Base-by-base conservation (phyloP, 1,140 invertebrate species). In the Ephestia elutella region DNA sequence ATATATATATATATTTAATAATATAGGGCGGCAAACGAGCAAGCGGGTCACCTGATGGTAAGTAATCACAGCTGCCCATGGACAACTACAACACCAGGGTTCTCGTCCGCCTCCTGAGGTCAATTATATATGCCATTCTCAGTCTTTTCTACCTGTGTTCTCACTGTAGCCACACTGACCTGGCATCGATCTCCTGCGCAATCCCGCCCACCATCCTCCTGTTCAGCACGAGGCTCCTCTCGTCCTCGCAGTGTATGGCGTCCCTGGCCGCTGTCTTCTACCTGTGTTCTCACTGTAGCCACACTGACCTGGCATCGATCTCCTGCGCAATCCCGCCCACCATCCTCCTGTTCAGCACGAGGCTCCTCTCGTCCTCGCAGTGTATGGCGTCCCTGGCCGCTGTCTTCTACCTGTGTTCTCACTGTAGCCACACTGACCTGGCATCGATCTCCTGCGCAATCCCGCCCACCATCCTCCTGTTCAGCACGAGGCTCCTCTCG, bases 231-330 rank as follows among this genome's bases (percentile, higher is more conserved):
- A 99, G 89, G 44, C 93, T 95, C 19, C 95, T 90, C 73, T 99
- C 97, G 71, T 99, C 97, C 71, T 98, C 96, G 25, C 94, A 93
- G 50, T 95, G 95, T 55, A 99, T 96, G 0, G 96, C 95, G 80
- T 98, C 96, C 71, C 98, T 94, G 0, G 98, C 98, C 0, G 98
- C 96, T n/a, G n/a, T n/a, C n/a, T n/a, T n/a, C n/a, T n/a, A n/a
- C n/a, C n/a, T n/a, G n/a, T n/a, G n/a, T n/a, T n/a, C n/a, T n/a
- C n/a, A n/a, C n/a, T n/a, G n/a, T n/a, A n/a, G n/a, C n/a, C n/a
- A n/a, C n/a, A n/a, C n/a, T 56, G 90, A 93, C 67, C 94, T 91
- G 2, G 95, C 95, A 75, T 97, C 93, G 50, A 98, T 97, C 89
- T 98, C 96, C 78, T 98, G 96, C 0, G 96, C 96, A 73, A 97